Conservation (phyloP, 2,888 invertebrate genomes). For the Drosophila melanosoma region DNA sequence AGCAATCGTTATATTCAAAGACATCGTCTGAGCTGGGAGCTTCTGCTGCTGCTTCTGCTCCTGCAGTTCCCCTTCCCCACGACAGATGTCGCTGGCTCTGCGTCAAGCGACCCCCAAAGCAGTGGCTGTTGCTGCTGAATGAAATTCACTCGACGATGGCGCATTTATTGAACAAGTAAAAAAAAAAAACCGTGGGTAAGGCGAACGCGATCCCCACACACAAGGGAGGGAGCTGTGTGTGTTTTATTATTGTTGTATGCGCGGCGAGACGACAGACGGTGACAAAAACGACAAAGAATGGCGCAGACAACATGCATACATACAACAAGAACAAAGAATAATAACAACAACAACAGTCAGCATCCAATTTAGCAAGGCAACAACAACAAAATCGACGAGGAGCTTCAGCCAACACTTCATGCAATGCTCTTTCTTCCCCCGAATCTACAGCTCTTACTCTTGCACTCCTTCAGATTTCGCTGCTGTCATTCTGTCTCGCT, state of each 20-base stretch:
- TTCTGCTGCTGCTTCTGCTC: not conserved
- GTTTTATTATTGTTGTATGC: slow-evolving; percentile 59
- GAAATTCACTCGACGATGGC: slow-evolving; percentile 59
- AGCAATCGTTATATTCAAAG: slow-evolving; percentile 56
- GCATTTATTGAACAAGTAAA: slow-evolving; percentile 66
- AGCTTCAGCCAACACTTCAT: slow-evolving; percentile 31
- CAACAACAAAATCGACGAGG: slow-evolving; percentile 16
- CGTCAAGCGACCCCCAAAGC: slow-evolving; percentile 63
- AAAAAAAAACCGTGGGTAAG: slow-evolving; percentile 63
- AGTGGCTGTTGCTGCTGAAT: slow-evolving; percentile 50
- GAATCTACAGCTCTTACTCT: slow-evolving; percentile 4
- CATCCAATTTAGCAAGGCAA: slow-evolving; percentile 71
- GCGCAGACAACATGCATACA: slow-evolving; percentile 39
- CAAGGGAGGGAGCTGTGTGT: slow-evolving; percentile 54
- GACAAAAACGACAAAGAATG: slow-evolving; percentile 31
- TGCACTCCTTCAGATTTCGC: slow-evolving; percentile 4
- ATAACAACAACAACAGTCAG: slow-evolving; percentile 34
- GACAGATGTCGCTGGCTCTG: slow-evolving; percentile 39
- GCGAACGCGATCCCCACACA: slow-evolving; percentile 50
- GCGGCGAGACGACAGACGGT: slow-evolving; percentile 32
- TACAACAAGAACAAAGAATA: slow-evolving; percentile 22
- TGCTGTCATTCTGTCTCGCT: slow-evolving; percentile 21
- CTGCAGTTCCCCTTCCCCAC: slow-evolving; percentile 1
- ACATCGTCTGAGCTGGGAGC: slow-evolving; percentile 14
- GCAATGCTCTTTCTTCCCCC: slow-evolving; percentile 21